Evolutionary conservation across 2,888 invertebrate species (phyloP).

Genomic region (Drosophila bunnanda): DNA sequence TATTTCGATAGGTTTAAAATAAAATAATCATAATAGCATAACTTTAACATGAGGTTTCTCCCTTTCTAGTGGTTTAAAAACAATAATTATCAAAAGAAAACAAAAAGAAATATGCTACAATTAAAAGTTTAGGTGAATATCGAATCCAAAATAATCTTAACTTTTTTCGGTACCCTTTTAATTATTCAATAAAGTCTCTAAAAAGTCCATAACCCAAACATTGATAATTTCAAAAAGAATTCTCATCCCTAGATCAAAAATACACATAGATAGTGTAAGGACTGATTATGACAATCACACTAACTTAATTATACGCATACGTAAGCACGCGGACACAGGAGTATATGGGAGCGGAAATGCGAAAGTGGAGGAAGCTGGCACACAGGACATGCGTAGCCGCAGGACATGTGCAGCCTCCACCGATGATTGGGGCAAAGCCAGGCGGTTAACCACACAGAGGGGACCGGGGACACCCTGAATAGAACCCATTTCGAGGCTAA

Average conservation of each 20-base stretch:
- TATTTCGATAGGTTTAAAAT: background rate
- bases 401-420: slow-evolving; percentile 59
- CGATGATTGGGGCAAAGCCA: slow-evolving; percentile 55
- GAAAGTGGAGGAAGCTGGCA: background rate
- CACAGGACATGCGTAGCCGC: slow-evolving; percentile 48
- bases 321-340: slow-evolving; percentile 41
- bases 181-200: no score
- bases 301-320: slow-evolving; percentile 72
- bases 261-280: background rate
- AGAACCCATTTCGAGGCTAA: slow-evolving; percentile 49
- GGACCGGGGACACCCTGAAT: background rate
- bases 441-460: slow-evolving; percentile 69
- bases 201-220: background rate
- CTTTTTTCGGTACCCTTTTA: background rate
- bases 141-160: background rate
- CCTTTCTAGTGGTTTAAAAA: no score
- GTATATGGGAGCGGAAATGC: background rate
- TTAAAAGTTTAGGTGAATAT: background rate
- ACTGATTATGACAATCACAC: slow-evolving; percentile 60
- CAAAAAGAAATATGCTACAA: no score
- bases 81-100: background rate
- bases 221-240: background rate
- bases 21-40: background rate
- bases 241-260: slow-evolving; percentile 4
- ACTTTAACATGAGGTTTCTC: background rate